Evolutionary conservation across 2,797 vertebrate species (phyloP).

Genomic region (Balearica regulorum): DNA sequence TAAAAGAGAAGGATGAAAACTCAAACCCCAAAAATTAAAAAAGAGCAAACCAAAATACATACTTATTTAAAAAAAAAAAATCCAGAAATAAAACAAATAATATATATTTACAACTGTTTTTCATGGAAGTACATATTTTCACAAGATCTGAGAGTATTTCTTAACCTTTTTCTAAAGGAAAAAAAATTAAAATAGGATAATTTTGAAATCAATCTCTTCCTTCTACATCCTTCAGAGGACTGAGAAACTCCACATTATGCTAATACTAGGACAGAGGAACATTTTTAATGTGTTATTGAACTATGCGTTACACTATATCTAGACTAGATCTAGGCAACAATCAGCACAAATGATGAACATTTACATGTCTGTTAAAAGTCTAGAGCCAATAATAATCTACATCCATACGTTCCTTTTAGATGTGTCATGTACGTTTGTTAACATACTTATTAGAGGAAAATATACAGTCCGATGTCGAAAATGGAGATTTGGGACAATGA

Average conservation of each 20-base stretch:
- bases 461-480: not conserved
- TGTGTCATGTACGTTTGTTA: not conserved
- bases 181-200: not conserved
- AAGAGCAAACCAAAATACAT: not conserved
- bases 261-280: not conserved
- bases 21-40: not conserved
- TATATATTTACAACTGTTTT: not conserved
- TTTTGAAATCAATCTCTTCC: not conserved
- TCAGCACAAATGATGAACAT: not conserved
- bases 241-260: not conserved
- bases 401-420: not conserved
- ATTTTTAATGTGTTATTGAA: not conserved
- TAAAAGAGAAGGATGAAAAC: not conserved
- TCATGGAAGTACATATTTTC: not conserved
- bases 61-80: not conserved
- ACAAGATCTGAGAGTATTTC: not conserved
- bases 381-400: not conserved
- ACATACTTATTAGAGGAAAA: not conserved
- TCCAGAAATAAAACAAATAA: not conserved
- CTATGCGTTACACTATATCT: rapidly evolving
- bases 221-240: not conserved
- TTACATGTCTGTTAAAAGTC: not conserved
- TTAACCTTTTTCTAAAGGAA: not conserved
- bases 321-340: not conserved
- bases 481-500: not conserved